Base-by-base conservation (phyloP, 2,888 invertebrate genomes). In the Uropetala carovei region DNA sequence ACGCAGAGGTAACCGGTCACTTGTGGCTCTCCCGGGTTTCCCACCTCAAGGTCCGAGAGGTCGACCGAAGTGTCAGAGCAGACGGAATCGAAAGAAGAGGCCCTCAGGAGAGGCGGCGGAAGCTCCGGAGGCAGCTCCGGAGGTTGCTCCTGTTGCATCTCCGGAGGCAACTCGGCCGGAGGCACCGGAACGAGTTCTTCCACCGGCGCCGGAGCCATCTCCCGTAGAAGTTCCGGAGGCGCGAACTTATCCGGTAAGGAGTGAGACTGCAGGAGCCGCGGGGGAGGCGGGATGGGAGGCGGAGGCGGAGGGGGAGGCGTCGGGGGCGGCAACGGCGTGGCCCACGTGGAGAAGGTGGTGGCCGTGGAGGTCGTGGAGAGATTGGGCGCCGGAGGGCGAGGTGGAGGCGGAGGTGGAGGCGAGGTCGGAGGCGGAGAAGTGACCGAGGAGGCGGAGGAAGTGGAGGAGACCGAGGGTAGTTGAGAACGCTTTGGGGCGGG, bases 41-140 rank as follows among this genome's bases (percentile, higher is more conserved):
- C 96, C 57, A 89, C 64, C 10, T 92, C 92, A n/a, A 92, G 16
- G 83, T 92, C 83, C n/a, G 81, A 56, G 8, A 97, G 95, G 43
- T 96, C 96, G 0, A 97, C 97, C 0, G 97, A 97, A 0, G 97
- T 97, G 94, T 98, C 98, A 0, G 98, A 98, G 94, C 97, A 97
- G 56, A 98, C 97, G 91, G 97, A 98, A 94, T 98, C 98, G 94
- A 97, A 98, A 56, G 97, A 97, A 93, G 97, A 96, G 0, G 97
- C 98, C 93, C 97, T 95, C 93, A 96, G 96, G 92, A 97, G 95
- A 64, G 94, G 94, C 0, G 95, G 94, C 4, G 95, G 94, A 9
- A 93, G 92, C 0, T 93, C 93, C 13, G 89, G 89, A 7, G 89
- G 89, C 18, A 60, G 58, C 5, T 85, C 60, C 8, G 58, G 86